phyloP scores from a whole-genome alignment of 2,797 vertebrate species.

The Anniella stebbinsi region DNA sequence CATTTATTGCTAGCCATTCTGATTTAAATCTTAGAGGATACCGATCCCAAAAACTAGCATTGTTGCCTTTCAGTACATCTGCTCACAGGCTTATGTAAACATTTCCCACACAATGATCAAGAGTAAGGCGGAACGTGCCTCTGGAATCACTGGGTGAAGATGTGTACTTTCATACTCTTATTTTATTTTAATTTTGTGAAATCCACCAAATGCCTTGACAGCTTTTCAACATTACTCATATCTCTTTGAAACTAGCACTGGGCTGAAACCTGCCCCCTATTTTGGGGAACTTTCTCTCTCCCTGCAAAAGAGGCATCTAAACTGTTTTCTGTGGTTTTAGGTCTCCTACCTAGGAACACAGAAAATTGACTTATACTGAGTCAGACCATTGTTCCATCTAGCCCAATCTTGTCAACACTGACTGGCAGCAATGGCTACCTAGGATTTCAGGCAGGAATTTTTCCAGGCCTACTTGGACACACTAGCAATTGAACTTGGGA shows the following conservation, averaged over 20 bases:
- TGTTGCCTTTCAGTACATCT: background rate
- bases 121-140: conserved; percentile 59
- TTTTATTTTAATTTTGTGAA: background rate
- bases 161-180: background rate
- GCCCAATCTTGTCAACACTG: no score
- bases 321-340: background rate
- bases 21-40: conserved; percentile 2
- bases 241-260: background rate
- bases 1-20: conserved; percentile 60
- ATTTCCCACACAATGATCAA: conserved; percentile 24
- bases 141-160: conserved; percentile 41
- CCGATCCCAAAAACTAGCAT: conserved; percentile 37
- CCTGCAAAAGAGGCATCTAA: no score
- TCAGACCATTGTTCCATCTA: no score
- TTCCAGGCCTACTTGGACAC: no score
- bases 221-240: background rate
- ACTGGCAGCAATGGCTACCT: no score
- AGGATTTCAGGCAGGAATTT: no score
- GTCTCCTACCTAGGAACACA: background rate
- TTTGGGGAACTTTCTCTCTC: no score
- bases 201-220: background rate
- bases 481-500: no score
- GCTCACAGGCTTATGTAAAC: background rate
- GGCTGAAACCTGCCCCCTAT: no score
- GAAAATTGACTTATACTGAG: no score